Conservation (phyloP, 1,140 invertebrate species). For the Papilio polyxenes region DNA sequence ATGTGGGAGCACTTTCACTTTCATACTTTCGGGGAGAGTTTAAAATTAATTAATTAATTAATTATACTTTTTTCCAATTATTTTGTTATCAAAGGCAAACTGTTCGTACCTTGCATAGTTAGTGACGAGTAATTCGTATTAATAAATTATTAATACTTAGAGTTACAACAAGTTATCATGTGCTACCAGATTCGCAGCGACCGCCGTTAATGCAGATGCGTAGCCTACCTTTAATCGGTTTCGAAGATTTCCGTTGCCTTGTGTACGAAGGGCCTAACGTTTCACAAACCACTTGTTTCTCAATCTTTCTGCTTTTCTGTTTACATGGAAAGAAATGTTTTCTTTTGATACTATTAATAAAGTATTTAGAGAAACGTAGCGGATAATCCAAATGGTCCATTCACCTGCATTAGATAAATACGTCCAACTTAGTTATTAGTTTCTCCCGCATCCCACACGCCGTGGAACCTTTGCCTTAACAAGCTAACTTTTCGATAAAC, state of each 20-base stretch:
- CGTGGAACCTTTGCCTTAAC: not conserved
- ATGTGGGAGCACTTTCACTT: not conserved
- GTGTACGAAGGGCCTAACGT: no score
- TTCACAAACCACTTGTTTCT: not conserved
- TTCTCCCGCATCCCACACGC: constrained; percentile 3
- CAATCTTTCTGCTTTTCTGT: not conserved
- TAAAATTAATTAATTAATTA: constrained; percentile 2
- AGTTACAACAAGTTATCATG: no score
- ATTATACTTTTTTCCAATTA: not conserved
- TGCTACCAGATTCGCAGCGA: no score
- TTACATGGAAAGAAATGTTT: not conserved
- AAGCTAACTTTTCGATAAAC: constrained; percentile 19
- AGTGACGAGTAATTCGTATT: not conserved
- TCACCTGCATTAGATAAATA: constrained; percentile 14
- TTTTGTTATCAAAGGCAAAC: no score
- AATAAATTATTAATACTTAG: not conserved
- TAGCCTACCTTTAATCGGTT: no score
- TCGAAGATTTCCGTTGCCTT: no score
- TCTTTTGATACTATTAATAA: not conserved
- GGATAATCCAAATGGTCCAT: not conserved
- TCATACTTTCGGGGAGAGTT: not conserved
- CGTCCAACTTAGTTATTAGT: constrained; percentile 24
- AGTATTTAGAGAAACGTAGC: not conserved
- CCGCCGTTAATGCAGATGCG: no score
- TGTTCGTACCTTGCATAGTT: no score